These are phyloP conservation scores for Triops cancriformis DNA, from an alignment of 1,140 invertebrate genomes.

Conservation along the genomic window DNA sequence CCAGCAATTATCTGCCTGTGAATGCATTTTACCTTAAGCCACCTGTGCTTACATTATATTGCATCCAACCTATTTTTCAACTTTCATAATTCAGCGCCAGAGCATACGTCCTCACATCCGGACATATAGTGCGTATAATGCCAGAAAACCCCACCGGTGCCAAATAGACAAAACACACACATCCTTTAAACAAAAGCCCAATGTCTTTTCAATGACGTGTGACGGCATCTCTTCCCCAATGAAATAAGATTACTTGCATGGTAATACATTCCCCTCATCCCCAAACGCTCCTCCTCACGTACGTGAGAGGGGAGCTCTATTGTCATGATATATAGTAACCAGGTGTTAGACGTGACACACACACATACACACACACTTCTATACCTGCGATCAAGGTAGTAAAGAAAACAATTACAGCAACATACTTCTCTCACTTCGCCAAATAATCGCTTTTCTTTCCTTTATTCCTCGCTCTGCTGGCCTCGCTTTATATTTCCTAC, in stretches of 20 bases:
- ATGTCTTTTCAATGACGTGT: not conserved
- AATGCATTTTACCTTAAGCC: not conserved
- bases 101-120: not conserved
- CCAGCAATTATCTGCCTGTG: not conserved
- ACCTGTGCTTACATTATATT: not conserved
- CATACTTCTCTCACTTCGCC: not conserved
- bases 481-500: not conserved
- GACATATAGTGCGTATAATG: not conserved
- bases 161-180: not conserved
- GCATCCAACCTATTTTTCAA: not conserved
- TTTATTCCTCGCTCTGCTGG: not conserved
- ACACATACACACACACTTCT: not conserved
- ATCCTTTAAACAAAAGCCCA: not conserved
- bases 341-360: constrained; percentile 9
- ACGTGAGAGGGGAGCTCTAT: not conserved
- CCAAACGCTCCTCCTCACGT: no score
- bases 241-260: not conserved
- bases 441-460: not conserved
- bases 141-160: not conserved
- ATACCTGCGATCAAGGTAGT: not conserved
- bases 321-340: not conserved
- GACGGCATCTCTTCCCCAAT: not conserved
- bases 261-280: not conserved
- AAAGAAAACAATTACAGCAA: not conserved
- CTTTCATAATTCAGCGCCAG: not conserved